Base-by-base conservation (phyloP, 2,797 vertebrate species). In the Antennarius maculatus region DNA sequence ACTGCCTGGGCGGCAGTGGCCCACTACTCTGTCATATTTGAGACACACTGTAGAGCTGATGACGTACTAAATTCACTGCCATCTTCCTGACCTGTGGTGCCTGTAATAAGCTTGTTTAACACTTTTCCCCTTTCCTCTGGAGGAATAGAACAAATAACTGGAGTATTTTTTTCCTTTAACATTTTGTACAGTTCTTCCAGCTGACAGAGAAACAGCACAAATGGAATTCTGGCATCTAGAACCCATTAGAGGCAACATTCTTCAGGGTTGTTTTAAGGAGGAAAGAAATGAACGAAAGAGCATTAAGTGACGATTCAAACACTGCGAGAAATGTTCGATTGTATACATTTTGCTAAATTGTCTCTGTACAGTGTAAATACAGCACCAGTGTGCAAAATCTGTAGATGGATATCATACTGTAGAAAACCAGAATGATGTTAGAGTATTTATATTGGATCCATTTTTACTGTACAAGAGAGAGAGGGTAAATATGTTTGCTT, bases 351-450 rank as follows among this genome's bases (percentile, higher is more conserved):
- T 83, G 69, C 74, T 75, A 83, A 82, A 74, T 61, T 65, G 66
- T 84, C 60, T 87, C 81, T 94, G 87, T 94, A 92, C 74, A 92
- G 89, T 93, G 91, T 92, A 92, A 79, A 90, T 91, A 91, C 56
- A 57, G 76, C 54, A 51, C 74, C 66, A 69, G 74, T 81, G 83
- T 87, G 76, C 76, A 45, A 53, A 63, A 76, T 76, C 79, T 89
- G 71, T 80, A 58, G 71, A 78, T 77, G 77, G 62, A 82, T 53
- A 47, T 76, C 29, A 61, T 71, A 83, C 74, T 88, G 79, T 89
- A 84, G 63, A 70, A 69, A 48, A 17, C 53, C 45, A 71, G 46
- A 80, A 62, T 59, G 42, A 84, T 74, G 77, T 77, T 75, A 59
- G 76, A 86, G 77, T 92, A 91, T 92, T 91, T 92, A 88, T 92